phyloP scores from a whole-genome alignment of 2,113 vertebrate genomes.

The Dicrurus megarhynchus region DNA sequence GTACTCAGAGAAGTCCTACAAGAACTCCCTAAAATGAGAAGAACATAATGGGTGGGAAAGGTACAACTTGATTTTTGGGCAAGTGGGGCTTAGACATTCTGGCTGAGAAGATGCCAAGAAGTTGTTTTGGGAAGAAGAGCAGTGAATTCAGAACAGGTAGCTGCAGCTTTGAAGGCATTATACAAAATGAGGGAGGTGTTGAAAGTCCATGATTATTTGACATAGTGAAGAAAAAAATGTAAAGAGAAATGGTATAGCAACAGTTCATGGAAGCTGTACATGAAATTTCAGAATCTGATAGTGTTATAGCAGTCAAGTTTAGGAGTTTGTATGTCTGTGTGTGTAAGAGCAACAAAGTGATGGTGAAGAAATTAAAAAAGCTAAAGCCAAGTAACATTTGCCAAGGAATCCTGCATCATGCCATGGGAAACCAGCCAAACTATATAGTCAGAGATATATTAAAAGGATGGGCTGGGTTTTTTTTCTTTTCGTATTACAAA shows the following conservation, averaged over 20 bases:
- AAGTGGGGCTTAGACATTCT: background rate
- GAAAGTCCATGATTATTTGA: background rate
- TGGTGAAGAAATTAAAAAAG: background rate
- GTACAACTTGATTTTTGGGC: background rate
- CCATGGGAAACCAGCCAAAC: slow-evolving; percentile 4
- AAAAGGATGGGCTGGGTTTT: background rate
- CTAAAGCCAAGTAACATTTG: slow-evolving; percentile 18
- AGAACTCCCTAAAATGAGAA: background rate
- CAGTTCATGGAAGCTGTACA: background rate
- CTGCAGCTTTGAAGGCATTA: background rate
- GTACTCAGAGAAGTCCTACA: background rate
- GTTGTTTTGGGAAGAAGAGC: background rate
- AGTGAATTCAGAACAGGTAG: background rate
- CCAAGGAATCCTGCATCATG: slow-evolving; percentile 5
- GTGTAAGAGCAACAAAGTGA: background rate
- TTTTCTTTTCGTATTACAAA: slow-evolving; percentile 1
- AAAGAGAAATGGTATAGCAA: background rate
- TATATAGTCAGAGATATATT: slow-evolving; percentile 33
- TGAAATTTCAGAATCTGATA: background rate
- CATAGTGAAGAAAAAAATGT: background rate
- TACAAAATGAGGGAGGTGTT: background rate
- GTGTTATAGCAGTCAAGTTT: background rate
- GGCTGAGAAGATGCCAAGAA: background rate
- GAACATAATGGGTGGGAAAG: background rate
- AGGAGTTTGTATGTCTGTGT: background rate